A percentile compares a stretch with the other conserved stretches of the same genome.
These are phyloP conservation scores for Formica aserva DNA, from an alignment of 2,888 invertebrate genomes.

Conservation along the genomic window DNA sequence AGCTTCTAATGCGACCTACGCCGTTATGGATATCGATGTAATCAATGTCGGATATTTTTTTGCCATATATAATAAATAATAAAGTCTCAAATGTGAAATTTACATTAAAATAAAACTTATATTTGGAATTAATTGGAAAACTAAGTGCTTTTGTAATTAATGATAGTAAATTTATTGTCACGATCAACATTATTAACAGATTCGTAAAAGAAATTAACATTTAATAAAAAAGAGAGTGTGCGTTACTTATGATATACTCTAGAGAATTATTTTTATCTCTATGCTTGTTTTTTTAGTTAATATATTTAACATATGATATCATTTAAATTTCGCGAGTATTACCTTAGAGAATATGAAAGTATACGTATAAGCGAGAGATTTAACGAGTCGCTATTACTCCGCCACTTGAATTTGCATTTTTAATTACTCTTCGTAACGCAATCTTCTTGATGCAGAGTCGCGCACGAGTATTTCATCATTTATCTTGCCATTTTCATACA, in stretches of 20 bases:
- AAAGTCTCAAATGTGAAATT: slow-evolving; percentile 3
- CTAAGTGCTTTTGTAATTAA: not conserved
- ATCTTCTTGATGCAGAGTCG: slow-evolving; percentile 26
- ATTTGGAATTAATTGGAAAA: not conserved
- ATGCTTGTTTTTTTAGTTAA: not conserved
- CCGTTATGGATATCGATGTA: slow-evolving; percentile 24
- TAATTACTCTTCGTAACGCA: slow-evolving; percentile 39
- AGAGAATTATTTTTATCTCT: not conserved
- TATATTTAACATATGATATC: not conserved
- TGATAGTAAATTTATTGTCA: not conserved
- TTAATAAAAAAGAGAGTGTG: not conserved
- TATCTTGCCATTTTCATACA: slow-evolving; percentile 21
- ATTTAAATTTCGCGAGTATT: slow-evolving; percentile 1
- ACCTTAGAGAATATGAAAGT: not conserved
- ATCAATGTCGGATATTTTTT: slow-evolving; percentile 18
- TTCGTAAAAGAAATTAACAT: not conserved
- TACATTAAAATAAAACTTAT: not conserved
- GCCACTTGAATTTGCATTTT: slow-evolving; percentile 39
- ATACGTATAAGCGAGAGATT: slow-evolving; percentile 14
- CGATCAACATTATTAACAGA: not conserved
- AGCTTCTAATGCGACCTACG: slow-evolving; percentile 35
- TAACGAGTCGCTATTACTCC: slow-evolving; percentile 8
- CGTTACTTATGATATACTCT: not conserved
- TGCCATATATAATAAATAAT: not conserved
- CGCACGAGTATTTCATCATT: slow-evolving; percentile 16